Base-by-base conservation (phyloP, 2,113 vertebrate genomes). In the Benitochromis conjunctus region DNA sequence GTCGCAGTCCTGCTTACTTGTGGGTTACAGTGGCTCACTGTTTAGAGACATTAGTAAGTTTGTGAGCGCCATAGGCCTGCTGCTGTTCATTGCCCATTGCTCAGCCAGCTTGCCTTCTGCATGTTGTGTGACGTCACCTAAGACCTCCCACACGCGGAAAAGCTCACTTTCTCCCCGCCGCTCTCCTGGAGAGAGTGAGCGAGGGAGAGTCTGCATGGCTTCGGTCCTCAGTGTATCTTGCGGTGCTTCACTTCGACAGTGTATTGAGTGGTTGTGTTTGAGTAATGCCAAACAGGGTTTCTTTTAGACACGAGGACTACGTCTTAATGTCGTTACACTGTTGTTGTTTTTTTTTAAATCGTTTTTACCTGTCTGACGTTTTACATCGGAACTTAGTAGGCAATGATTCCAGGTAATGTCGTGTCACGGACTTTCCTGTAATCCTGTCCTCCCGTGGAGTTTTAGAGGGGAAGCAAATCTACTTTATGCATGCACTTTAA, bases 371-470 rank as follows among this genome's bases (percentile, higher is more conserved):
- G 31, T 86, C 77, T 88, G 80, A 87, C 58, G 83, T 79, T 91
- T 89, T 83, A 82, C 93, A 82, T 82, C 88, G 95, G 94, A 95
- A 92, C 88, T 88, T 95, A 86, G 82, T 92, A 94, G 83, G 62
- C 80, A 94, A 36, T 94, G 84, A 91, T 84, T 88, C 46, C 94
- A 96, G 96, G 96, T 96, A 96, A 96, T 89, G 94, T 94, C 83
- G 86, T 86, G 89, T 19, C 84, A 78, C 86, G 88, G 91, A 90
- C 87, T 93, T 87, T 88, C 71, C 89, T 86, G 87, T 83, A 78
- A 92, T 78, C 57, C 82, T 87, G 41, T 83, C 55, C 66, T 87
- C 91, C 77, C 60, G 29, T 6, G 57, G 82, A 91, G 57, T 88
- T 81, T 84, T 51, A 86, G 18, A 13, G 16, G 14, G 11, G 31